A percentile compares a stretch with the other conserved stretches of the same genome.
phyloP scores from a whole-genome alignment of 2,797 vertebrate species.

The Basileuterus tristriatus region DNA sequence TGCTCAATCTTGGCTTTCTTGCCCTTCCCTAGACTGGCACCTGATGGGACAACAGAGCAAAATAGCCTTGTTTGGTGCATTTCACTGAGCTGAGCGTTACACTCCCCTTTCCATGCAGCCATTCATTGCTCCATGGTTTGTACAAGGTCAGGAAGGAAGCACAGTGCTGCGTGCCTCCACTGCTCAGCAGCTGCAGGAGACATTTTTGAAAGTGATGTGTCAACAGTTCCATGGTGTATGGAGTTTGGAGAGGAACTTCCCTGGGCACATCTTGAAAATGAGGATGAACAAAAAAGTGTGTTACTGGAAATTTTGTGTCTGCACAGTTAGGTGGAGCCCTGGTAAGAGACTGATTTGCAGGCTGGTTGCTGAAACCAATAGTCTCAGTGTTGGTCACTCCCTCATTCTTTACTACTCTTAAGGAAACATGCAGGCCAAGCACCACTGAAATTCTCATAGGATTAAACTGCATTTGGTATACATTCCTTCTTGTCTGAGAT shows the following conservation, averaged over 20 bases:
- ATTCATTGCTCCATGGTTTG: accelerated
- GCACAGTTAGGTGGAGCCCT: not conserved
- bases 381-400: not conserved
- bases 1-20: not conserved
- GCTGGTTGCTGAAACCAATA: not conserved
- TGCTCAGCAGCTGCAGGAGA: not conserved
- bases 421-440: not conserved
- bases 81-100: not conserved
- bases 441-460: not conserved
- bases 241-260: not conserved
- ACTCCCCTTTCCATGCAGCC: not conserved
- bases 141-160: not conserved
- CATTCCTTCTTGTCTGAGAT: not conserved
- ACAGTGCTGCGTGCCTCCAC: not conserved
- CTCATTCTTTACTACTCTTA: not conserved
- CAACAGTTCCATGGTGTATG: not conserved
- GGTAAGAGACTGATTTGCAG: not conserved
- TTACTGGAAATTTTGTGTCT: not conserved
- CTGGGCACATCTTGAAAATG: not conserved
- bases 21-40: not conserved
- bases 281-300: not conserved
- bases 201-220: not conserved
- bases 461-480: not conserved
- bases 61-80: not conserved
- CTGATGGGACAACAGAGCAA: not conserved